Base-by-base conservation (phyloP, 2,797 vertebrate genomes). In the Parauchenoglanis punctatus region DNA sequence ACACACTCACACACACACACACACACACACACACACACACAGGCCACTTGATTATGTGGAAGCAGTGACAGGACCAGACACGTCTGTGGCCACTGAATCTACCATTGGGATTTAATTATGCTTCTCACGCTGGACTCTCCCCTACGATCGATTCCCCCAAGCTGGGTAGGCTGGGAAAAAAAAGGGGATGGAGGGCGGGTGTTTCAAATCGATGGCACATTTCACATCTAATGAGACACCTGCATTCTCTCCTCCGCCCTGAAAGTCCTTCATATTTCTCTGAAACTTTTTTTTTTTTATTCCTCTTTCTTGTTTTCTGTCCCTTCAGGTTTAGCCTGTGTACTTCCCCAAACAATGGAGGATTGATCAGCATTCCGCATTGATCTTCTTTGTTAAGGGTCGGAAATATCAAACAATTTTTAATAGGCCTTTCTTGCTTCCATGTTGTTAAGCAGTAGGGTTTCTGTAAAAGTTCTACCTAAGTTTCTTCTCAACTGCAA, bases 201-300 rank as follows among this genome's bases (percentile, higher is more conserved):
- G 88, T 88, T 89, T 91, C 83, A 85, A 94, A 95, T 96, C 95
- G 91, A 96, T 96, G 93, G 88, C 84, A 93, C 93, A 94, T 95
- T 94, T 94, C 92, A 92, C 67, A 72, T 95, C 94, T 96, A 95
- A 96, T 95, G 94, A 96, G 94, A 94, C 94, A 93, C 95, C 94
- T 94, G 92, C 88, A 91, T 93, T 93, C 72, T 88, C 91, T 92
- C 92, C 92, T 91, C 90, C 91, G 89, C 75, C 91, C 86, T 85
- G 93, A 93, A 84, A 94, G 92, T 92, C 88, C 92, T 92, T 93
- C 90, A 91, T 91, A 87, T 90, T 91, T 92, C 92, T 89, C 89
- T 91, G 91, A 92, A 93, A 91, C 63, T 84, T 52, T 90, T 85
- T 92, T 23, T 49, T 49, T 87, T 93, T 88, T 80, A 85, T 90